Conservation (phyloP, 2,113 vertebrate genomes). For the Motacilla alba region DNA sequence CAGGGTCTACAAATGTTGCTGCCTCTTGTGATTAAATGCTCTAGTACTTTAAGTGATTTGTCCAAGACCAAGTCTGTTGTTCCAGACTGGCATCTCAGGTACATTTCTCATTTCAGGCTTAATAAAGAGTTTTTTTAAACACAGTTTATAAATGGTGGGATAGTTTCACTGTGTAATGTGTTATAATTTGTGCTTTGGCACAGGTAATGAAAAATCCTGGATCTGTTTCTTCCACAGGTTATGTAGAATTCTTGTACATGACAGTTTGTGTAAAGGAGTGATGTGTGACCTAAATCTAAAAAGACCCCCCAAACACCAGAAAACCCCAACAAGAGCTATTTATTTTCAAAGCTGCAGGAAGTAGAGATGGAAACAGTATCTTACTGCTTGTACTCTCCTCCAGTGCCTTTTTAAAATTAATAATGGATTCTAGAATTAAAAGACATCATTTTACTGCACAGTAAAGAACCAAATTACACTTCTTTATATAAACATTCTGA, state of each 20-base stretch:
- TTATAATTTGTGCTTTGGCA: neutral
- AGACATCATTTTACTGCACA: neutral
- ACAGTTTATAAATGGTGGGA: neutral
- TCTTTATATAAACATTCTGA: neutral
- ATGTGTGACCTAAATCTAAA: neutral
- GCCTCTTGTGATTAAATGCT: neutral
- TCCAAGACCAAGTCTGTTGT: neutral
- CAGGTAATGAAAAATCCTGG: neutral
- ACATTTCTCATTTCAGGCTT: neutral
- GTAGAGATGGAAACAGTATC: neutral
- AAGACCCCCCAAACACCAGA: neutral
- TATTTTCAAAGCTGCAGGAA: neutral
- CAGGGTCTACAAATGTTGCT: neutral
- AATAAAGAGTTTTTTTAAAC: neutral
- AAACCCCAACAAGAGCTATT: neutral
- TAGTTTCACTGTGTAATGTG: neutral
- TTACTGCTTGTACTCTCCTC: neutral
- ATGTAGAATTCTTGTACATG: neutral
- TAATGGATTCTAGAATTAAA: neutral
- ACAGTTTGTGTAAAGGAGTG: neutral
- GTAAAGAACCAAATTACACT: neutral
- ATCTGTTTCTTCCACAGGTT: neutral
- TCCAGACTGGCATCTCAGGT: neutral
- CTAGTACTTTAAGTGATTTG: neutral
- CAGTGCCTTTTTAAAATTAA: neutral